Evolutionary conservation across 2,888 invertebrate genomes (phyloP), one percentile per base, ranked within the genome.

Genomic region (Trissonchulus sp.): DNA sequence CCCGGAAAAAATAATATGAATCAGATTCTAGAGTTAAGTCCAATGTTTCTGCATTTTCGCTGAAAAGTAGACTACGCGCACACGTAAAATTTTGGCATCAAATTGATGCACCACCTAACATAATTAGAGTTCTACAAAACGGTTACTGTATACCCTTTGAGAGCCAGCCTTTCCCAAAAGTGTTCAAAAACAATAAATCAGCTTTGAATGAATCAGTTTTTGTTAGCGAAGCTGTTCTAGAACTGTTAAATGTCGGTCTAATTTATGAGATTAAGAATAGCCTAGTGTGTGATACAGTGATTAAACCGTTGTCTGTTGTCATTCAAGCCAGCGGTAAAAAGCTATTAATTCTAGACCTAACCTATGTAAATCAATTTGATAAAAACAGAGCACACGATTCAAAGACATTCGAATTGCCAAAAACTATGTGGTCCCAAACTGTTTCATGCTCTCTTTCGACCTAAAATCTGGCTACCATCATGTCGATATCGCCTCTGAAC

Each of bases 391-490:
- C 18, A 8, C 34, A 18, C 28, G 31, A 30, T 8, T 35, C 23
- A 34, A 69, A 34, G 69, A 69, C 28, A 18, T 31, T 3, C 3
- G 69, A 34, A 8, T 23, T 31, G 31, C 34, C 15, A 18, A 23
- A 2, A 18, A 18, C 8, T 69, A 35, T 33, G 35, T 74, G 1
- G 35, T 37, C 23, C 28, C 33, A n/a, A 36, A 48, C 2, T 68
- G 74, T 28, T 74, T 48, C 28, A 38, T 74, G 68, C 34, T 48
- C 1, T 28, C n/a, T 1, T 74, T 74, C 36, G 74, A 74, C 48
- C 30, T 74, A 28, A 74, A 74, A 31, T 23, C 23, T 15, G 74
- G 68, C 18, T 74, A 74, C 36, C 74, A 74, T 28, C 74, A 74
- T 31, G 34, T 74, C 18, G 36, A 36, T 2, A 74, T 74, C 69